phyloP scores from a whole-genome alignment of 2,888 invertebrate genomes.

The Apoda limacodes region DNA sequence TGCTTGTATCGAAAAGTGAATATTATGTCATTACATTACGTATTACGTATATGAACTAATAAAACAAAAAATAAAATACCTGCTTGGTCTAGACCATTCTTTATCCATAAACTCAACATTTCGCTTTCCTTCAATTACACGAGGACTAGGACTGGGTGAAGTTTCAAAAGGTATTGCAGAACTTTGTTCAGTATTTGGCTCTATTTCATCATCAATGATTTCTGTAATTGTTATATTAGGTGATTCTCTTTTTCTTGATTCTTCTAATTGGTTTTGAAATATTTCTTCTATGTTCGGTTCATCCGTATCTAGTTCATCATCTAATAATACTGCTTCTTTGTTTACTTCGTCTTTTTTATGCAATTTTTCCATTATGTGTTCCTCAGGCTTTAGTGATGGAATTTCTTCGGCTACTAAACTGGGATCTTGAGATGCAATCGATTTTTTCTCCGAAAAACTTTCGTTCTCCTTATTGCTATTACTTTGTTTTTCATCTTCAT shows the following conservation, averaged over 20 bases:
- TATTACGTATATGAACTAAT: slow-evolving; percentile 23
- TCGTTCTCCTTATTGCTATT: slow-evolving; percentile 55
- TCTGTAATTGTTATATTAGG: slow-evolving; percentile 64
- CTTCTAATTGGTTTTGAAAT: slow-evolving; percentile 52
- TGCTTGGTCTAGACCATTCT: slow-evolving; percentile 64
- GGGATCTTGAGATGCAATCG: slow-evolving; percentile 57
- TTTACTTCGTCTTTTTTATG: slow-evolving; percentile 41
- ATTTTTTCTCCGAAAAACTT: slow-evolving; percentile 51
- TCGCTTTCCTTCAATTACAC: slow-evolving; percentile 30
- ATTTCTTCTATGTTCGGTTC: slow-evolving; percentile 58
- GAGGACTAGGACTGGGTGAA: slow-evolving; percentile 55
- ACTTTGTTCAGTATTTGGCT: slow-evolving; percentile 34
- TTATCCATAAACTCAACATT: slow-evolving; percentile 33
- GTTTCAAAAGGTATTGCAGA: slow-evolving; percentile 46
- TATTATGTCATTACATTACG: slow-evolving; percentile 55
- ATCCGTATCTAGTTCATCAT: slow-evolving; percentile 51
- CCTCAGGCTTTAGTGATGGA: slow-evolving; percentile 38
- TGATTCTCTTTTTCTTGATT: slow-evolving; percentile 42
- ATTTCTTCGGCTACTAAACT: slow-evolving; percentile 52
- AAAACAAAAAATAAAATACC: slow-evolving; percentile 33
- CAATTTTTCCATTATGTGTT: slow-evolving; percentile 57
- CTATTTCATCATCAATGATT: slow-evolving; percentile 50
- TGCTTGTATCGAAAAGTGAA: slow-evolving; percentile 47
- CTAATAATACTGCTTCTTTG: slow-evolving; percentile 45
- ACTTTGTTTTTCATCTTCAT: slow-evolving; percentile 43